Conservation (phyloP, 2,113 vertebrate species). For the Thymallus thymallus region DNA sequence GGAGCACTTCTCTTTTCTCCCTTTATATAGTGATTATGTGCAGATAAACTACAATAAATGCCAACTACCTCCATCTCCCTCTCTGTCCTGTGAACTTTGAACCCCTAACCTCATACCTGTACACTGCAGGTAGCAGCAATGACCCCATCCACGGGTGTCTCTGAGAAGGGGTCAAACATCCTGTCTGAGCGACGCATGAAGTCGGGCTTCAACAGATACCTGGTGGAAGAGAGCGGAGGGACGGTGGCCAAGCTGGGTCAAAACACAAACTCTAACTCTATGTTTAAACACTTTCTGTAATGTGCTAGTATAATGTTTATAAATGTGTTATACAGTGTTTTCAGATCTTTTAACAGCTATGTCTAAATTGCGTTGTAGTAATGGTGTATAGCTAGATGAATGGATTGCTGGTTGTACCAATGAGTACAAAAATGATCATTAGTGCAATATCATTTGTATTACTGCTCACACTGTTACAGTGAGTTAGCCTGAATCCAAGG, state of each 20-base stretch:
- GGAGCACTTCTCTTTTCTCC: too few species aligned
- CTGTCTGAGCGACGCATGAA: conserved; percentile 96
- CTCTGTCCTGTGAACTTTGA: neutral
- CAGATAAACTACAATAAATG: too few species aligned
- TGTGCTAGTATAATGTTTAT: neutral
- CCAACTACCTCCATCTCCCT: neutral
- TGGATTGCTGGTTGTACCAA: neutral
- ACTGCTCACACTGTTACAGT: neutral
- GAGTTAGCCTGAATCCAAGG: neutral
- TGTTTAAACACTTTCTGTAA: neutral
- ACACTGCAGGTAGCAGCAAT: conserved; percentile 97
- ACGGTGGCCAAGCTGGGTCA: neutral
- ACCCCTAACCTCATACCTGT: conserved; percentile 74
- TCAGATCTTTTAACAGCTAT: neutral
- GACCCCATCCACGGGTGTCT: conserved; percentile 97
- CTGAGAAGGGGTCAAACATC: conserved; percentile 97
- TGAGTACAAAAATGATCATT: neutral
- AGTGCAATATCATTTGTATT: neutral
- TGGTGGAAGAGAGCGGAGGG: conserved; percentile 42
- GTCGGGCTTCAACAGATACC: conserved; percentile 93
- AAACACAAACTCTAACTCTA: neutral
- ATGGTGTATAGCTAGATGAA: neutral
- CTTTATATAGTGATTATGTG: neutral
- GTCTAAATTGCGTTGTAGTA: neutral
- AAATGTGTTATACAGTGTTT: neutral